Evolutionary conservation across 2,113 vertebrate genomes (phyloP), one percentile per base, ranked within the genome.

Genomic region (Suncus etruscus): DNA sequence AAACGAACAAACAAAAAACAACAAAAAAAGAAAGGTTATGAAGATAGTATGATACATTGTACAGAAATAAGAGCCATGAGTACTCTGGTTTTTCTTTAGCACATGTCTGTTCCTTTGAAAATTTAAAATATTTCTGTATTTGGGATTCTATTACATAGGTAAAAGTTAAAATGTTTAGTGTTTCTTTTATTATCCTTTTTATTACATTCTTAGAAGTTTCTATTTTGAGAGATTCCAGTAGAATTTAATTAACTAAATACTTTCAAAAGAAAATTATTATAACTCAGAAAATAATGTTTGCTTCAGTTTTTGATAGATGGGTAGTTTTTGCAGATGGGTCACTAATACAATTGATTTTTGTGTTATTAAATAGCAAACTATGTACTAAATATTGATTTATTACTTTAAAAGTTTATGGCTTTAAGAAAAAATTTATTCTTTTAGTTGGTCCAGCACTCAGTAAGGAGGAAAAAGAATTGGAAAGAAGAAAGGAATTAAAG

Each of bases 401-500:
- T 48, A 83, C n/a, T 69, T 69, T 69, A 29, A 11, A 31, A 25
- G 25, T 39, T 74, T 70, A 72, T 80, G 73, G n/a, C 75, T 73
- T 87, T 61, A 74, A 45, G 77, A 89, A 4, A 1, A 58, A 31
- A 87, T 22, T 88, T 25, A 83, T 90, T n/a, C 31, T 96, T 97
- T 96, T 72, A 98, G 97, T 96, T 98, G 98, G 97, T 58, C 97
- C 98, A 90, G 51, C 98, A 45, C 96, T 98, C 83, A 98, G 97
- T 96, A 99, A 99, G 96, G 98, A 99, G 94, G 99, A 99, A 91
- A 99, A 99, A 95, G 99, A 99, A 86, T 95, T 98, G 48, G 97
- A 98, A 89, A 98, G 99, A 95, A 98, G 99, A 97, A 99, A 99
- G 96, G 99, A 98, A 96, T 98, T 99, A 93, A 99, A 99, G 97